Evolutionary conservation across 2,113 vertebrate genomes (phyloP).

Genomic region (Cinclus cinclus): DNA sequence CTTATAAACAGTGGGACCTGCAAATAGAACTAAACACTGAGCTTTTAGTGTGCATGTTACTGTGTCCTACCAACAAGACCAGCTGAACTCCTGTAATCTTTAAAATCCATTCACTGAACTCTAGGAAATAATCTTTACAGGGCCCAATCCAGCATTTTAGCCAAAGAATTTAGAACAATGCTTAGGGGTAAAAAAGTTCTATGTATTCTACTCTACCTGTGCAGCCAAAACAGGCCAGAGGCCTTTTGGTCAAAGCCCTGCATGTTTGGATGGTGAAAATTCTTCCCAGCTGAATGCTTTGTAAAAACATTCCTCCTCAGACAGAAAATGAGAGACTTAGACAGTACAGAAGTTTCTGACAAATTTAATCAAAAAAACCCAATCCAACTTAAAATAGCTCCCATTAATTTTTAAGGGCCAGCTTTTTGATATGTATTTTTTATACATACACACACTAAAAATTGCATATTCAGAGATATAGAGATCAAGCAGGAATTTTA

Average conservation of each 20-base stretch:
- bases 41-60: background rate
- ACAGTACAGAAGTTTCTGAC: background rate
- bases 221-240: background rate
- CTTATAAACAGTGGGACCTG: background rate
- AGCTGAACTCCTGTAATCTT: background rate
- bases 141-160: background rate
- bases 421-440: background rate
- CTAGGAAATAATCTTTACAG: background rate
- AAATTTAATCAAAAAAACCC: background rate
- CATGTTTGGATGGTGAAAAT: background rate
- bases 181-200: background rate
- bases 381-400: background rate
- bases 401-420: background rate
- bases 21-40: background rate
- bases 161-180: background rate
- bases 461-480: background rate
- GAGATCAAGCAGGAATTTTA: background rate
- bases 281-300: background rate
- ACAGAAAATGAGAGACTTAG: background rate
- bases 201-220: background rate
- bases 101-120: background rate
- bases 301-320: background rate
- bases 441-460: background rate
- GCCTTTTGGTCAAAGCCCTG: background rate
- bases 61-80: background rate